Conservation (phyloP, 2,888 invertebrate species). For the Tiliacea citrago region DNA sequence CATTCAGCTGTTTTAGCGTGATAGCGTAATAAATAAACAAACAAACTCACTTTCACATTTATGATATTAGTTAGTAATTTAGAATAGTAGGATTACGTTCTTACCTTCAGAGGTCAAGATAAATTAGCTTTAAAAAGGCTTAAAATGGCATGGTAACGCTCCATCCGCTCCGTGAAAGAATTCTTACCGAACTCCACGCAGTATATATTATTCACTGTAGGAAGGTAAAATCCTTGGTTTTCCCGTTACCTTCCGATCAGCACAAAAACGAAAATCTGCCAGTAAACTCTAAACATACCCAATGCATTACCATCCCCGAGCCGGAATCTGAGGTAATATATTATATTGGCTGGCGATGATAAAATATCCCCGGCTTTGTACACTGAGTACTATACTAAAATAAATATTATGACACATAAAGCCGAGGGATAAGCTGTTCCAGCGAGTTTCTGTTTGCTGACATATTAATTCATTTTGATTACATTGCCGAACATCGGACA, state of each 20-base stretch:
- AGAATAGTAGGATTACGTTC: background rate
- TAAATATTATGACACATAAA: constrained; percentile 58
- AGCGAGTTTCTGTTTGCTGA: constrained; percentile 49
- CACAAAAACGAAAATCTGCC: constrained; percentile 24
- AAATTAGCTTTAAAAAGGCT: background rate
- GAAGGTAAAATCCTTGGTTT: constrained; percentile 8
- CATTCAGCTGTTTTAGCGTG: background rate
- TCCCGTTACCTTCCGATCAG: constrained; percentile 3
- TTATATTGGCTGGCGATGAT: constrained; percentile 44
- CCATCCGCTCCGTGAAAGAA: background rate
- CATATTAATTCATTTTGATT: constrained; percentile 57
- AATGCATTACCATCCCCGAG: constrained; percentile 34
- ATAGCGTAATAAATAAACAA: background rate
- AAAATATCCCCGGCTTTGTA: constrained; percentile 48
- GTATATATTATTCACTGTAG: constrained; percentile 2
- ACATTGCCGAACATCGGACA: constrained; percentile 48
- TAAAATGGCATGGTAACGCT: background rate
- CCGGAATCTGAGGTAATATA: constrained; percentile 43
- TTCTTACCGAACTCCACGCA: no score
- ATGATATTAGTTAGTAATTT: background rate
- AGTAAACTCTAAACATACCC: constrained; percentile 36
- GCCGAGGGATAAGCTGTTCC: constrained; percentile 45
- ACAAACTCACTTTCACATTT: background rate
- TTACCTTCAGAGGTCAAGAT: background rate
- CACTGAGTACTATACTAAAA: constrained; percentile 53